Evolutionary conservation across 2,797 vertebrate species (phyloP).

Genomic region (Schizopygopsis malacanthus): DNA sequence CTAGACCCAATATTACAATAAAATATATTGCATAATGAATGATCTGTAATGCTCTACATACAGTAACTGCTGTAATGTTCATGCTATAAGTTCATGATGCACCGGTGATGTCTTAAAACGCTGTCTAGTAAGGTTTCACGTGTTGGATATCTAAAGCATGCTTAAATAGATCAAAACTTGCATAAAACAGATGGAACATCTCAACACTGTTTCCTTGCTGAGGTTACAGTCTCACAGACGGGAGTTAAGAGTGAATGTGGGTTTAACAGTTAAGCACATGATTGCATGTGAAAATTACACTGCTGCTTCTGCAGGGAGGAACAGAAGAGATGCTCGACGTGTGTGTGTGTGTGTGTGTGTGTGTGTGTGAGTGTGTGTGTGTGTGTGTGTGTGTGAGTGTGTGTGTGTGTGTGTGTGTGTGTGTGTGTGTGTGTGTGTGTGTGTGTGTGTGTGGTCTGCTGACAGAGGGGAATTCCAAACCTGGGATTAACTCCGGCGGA

Average conservation of each 20-base stretch:
- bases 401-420: constrained; percentile 9
- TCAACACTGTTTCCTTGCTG: constrained; percentile 9
- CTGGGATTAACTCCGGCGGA: constrained; percentile 49
- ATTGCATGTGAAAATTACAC: constrained; percentile 49
- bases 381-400: background rate
- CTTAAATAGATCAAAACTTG: background rate
- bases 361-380: background rate
- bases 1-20: too few relatives aligned
- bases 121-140: background rate
- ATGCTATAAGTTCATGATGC: background rate
- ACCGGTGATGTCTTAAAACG: background rate
- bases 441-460: constrained; percentile 44
- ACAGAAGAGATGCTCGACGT: constrained; percentile 37
- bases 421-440: constrained; percentile 10
- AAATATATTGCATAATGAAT: background rate
- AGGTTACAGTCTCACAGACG: background rate
- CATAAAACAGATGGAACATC: constrained; percentile 3
- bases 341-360: constrained; percentile 14
- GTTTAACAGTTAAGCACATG: constrained; percentile 47
- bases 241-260: constrained; percentile 34
- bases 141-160: background rate
- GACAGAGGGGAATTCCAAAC: constrained; percentile 61
- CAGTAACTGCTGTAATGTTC: background rate
- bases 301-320: constrained; percentile 42
- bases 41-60: background rate